A percentile compares a stretch with the other conserved stretches of the same genome.
These are phyloP conservation scores for Operophtera brumata DNA, from an alignment of 2,888 invertebrate genomes.

Conservation along the genomic window DNA sequence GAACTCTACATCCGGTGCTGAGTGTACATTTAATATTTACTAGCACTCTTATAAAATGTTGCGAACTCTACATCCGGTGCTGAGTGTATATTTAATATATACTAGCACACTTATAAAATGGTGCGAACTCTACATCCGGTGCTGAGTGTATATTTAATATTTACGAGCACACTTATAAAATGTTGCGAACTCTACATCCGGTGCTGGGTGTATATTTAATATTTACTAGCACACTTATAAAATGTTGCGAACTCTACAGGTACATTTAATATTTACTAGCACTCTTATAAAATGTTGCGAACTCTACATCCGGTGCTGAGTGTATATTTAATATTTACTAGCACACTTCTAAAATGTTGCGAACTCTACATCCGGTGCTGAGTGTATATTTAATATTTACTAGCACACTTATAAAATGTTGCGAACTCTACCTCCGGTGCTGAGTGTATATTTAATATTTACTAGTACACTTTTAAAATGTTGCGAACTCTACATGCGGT, in stretches of 20 bases:
- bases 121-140: constrained; percentile 3
- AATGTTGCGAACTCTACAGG: constrained; percentile 8
- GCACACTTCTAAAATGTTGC: constrained; percentile 7
- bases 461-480: constrained; percentile 5
- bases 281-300: constrained; percentile 7
- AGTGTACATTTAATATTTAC: constrained; percentile 2
- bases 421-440: neutral
- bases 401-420: constrained; percentile 7
- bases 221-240: constrained; percentile 8
- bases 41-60: constrained; percentile 7
- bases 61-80: neutral
- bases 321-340: constrained; percentile 1
- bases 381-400: constrained; percentile 2
- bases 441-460: constrained; percentile 1
- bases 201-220: too few relatives aligned
- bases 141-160: neutral
- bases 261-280: neutral
- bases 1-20: neutral
- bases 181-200: constrained; percentile 5
- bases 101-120: constrained; percentile 5
- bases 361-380: neutral
- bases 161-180: constrained; percentile 7
- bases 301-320: neutral
- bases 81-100: neutral
- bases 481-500: constrained; percentile 2